A percentile compares a stretch with the other conserved stretches of the same genome.
phyloP scores from a whole-genome alignment of 2,888 invertebrate species.

The Drosophila stalkeri region DNA sequence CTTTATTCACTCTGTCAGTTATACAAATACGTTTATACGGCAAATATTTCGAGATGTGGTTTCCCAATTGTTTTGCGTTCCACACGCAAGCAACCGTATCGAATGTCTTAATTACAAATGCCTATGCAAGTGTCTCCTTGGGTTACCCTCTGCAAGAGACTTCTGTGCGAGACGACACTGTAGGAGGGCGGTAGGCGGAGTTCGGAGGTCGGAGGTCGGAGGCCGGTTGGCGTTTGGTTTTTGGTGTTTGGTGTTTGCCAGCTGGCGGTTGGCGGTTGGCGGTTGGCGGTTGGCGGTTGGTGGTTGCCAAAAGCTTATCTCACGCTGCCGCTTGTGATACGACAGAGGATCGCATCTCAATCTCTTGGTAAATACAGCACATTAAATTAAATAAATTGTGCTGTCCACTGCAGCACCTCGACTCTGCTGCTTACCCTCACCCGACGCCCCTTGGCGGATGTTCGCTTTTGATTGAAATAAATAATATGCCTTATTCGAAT shows the following conservation, averaged over 20 bases:
- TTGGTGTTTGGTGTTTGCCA: neutral
- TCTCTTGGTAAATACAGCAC: slow-evolving; percentile 72
- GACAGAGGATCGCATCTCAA: slow-evolving; percentile 75
- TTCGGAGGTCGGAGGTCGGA: slow-evolving; percentile 3
- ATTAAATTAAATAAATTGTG: slow-evolving; percentile 78
- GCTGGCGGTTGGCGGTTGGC: neutral
- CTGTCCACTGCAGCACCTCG: slow-evolving; percentile 62
- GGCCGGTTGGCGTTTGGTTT: neutral
- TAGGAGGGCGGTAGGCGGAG: neutral
- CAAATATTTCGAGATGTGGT: slow-evolving; percentile 32
- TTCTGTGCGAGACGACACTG: slow-evolving; percentile 13
- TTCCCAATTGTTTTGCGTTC: slow-evolving; percentile 73
- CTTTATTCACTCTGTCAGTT: slow-evolving; percentile 5
- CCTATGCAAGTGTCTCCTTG: slow-evolving; percentile 37
- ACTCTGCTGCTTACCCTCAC: slow-evolving; percentile 6
- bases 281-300: neutral
- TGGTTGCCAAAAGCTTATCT: slow-evolving; percentile 29
- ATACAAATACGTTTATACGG: slow-evolving; percentile 37
- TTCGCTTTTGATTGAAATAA: slow-evolving; percentile 75
- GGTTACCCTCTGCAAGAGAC: slow-evolving; percentile 31
- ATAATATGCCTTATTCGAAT: slow-evolving; percentile 68
- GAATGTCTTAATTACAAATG: slow-evolving; percentile 84
- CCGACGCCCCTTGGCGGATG: slow-evolving; percentile 69
- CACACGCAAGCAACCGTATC: slow-evolving; percentile 82
- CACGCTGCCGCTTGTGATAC: slow-evolving; percentile 32